Percentiles rank a stretch among this genome's conserved stretches.
These are phyloP conservation scores for Gorsachius magnificus DNA, from an alignment of 2,797 vertebrate genomes.

Conservation along the genomic window DNA sequence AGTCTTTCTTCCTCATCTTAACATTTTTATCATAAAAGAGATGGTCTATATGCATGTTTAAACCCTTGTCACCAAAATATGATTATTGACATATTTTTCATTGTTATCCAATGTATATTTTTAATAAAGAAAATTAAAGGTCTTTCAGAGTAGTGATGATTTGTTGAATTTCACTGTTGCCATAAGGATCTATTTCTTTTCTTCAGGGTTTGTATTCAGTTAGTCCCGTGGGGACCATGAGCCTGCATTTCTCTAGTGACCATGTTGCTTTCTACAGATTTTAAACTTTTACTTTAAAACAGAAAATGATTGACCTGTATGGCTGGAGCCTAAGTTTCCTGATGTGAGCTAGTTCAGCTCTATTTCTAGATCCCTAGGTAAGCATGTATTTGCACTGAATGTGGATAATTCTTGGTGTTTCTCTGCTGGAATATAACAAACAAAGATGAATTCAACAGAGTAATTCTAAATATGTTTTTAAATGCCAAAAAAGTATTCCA, in stretches of 20 bases:
- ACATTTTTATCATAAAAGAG: neutral
- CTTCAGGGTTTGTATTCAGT: neutral
- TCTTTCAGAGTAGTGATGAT: neutral
- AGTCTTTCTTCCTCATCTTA: neutral
- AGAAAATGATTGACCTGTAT: neutral
- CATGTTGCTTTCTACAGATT: neutral
- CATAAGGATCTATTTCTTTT: neutral
- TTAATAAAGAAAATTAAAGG: neutral
- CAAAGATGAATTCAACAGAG: neutral
- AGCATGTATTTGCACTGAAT: neutral
- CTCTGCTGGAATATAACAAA: neutral
- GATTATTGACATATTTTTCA: neutral
- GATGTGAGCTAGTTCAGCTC: neutral
- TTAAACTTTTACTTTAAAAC: neutral
- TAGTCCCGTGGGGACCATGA: neutral
- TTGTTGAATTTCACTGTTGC: constrained; percentile 10
- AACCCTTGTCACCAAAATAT: neutral
- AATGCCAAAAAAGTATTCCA: neutral
- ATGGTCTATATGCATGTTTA: neutral
- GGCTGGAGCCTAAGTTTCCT: neutral
- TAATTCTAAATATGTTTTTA: neutral
- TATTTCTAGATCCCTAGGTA: neutral
- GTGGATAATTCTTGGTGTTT: neutral
- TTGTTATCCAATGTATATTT: neutral
- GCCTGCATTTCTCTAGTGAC: neutral